Evolutionary conservation across 2,888 invertebrate species (phyloP), one percentile per base, ranked within the genome.

Genomic region (Lepeophtheirus nordmannii): DNA sequence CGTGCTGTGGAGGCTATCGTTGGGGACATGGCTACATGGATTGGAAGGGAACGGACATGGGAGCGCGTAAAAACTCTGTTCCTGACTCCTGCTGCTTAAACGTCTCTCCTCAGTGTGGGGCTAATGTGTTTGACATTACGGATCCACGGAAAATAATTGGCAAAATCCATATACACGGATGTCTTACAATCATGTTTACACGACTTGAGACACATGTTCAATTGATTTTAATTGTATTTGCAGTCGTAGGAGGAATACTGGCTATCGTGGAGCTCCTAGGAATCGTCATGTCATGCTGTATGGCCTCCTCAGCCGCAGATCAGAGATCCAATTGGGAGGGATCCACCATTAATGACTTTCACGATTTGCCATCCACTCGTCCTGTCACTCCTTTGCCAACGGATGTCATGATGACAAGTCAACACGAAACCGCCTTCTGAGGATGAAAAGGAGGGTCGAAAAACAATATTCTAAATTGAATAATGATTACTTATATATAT

Each of bases 11-110:
- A 38, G 65, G 58, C 10, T 65, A 59, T 30, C n/a, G 22, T 22
- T 65, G n/a, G 23, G 58, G 17, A 38, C 37, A 39, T 9, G 65
- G 65, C 8, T 65, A 65, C 40, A 58, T 40, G 30, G 65, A 58
- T 14, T 65, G 65, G 65, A 65, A 65, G 22, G 37, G 38, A 17
- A 59, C 65, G 17, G 38, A 38, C 7, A 22, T 65, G 30, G 65
- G 65, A 58, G 58, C 23, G 10, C 37, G 53, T n/a, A 14, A 17
- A 30, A 65, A 65, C 53, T 65, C 65, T 39, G 65, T 65, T 7
- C 65, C 65, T 14, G 65, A 65, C 20, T 65, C 65, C 2, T 65
- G 65, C 37, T 65, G 65, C 22, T 56, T 65, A 17, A 37, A 39
- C 10, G 58, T 53, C 22, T 65, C 65, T 17, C 30, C 58, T 9